Evolutionary conservation across 2,888 invertebrate species (phyloP), one percentile per base, ranked within the genome.

Genomic region (Spatulosminthurus flaviceps): DNA sequence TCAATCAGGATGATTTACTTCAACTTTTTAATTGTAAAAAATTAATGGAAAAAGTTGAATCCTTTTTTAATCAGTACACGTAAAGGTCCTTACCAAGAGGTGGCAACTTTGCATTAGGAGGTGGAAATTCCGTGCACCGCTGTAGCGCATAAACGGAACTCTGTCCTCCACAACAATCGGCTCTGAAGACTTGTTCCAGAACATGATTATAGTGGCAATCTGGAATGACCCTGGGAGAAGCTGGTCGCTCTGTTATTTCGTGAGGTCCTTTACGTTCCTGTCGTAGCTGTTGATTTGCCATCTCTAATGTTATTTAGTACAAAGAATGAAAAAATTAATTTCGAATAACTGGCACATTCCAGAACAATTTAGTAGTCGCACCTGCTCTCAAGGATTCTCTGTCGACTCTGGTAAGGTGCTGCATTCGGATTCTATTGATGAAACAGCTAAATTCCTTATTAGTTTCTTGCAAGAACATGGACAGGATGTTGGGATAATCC

Each of bases 181-280:
- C 19, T 26, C 16, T 21, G 28, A 76, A 76, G 1, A 76, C 64
- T 42, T 76, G 76, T 21, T 66, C 26, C 11, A 76, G n/a, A 19
- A 76, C 76, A 67, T 76, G 64, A 24, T 42, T 42, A 26, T 67
- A 76, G 19, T 76, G 76, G 4, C 64, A 5, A 21, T 22, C 24
- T 1, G 76, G 76, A 19, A 66, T 21, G 41, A 76, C 76, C 11
- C 76, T 64, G 7, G 76, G 76, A 11, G 76, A 76, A 16, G 41
- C 43, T 1, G 76, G 76, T 0, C 76, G 66, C 19, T 16, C n/a
- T n/a, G n/a, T n/a, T n/a, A n/a, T 70, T 16, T 9, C 70, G 4
- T 51, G 2, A 4, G 51, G 16, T 16, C 51, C 51, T 19, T 19
- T n/a, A 51, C 19, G 4, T 11, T n/a, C 51, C n/a, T 9, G 51